A percentile compares a stretch with the other conserved stretches of the same genome.
Evolutionary conservation across 2,888 invertebrate genomes (phyloP).

Genomic region (Agrypnus murinus): DNA sequence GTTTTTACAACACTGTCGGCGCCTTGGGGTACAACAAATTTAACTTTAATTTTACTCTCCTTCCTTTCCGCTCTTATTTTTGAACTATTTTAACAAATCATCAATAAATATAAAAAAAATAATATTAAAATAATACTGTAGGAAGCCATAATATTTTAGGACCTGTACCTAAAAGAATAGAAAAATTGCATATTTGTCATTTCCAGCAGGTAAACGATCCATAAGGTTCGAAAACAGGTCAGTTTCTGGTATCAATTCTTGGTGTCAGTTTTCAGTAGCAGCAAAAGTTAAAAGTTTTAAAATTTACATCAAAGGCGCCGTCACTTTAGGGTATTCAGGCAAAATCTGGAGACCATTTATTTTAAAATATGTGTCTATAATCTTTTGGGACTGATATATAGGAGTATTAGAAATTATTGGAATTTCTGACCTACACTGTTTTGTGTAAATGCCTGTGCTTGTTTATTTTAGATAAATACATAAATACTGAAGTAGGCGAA

Average conservation of each 20-base stretch:
- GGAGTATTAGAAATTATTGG: too few species aligned
- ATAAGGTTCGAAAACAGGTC: constrained; percentile 21
- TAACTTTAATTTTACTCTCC: background rate
- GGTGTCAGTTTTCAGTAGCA: constrained; percentile 27
- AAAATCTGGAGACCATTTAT: constrained; percentile 7
- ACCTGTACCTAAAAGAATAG: background rate
- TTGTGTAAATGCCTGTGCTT: background rate
- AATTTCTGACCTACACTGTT: too few species aligned
- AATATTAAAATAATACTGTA: too few species aligned
- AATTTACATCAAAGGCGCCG: constrained; percentile 14
- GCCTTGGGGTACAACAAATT: constrained; percentile 18
- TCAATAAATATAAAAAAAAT: too few species aligned
- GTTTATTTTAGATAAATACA: background rate
- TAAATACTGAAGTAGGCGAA: background rate
- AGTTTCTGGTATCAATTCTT: constrained; percentile 12
- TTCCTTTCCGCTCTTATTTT: constrained; percentile 7
- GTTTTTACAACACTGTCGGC: constrained; percentile 39
- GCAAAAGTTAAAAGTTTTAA: constrained; percentile 13
- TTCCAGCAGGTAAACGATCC: constrained; percentile 20
- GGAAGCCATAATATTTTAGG: too few species aligned
- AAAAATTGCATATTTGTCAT: constrained; percentile 10
- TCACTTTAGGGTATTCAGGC: constrained; percentile 6
- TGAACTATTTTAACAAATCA: too few species aligned
- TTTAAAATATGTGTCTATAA: background rate
- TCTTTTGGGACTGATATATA: constrained; percentile 2